Conservation (phyloP, 2,797 vertebrate genomes). For the Zenarchopterus dispar region DNA sequence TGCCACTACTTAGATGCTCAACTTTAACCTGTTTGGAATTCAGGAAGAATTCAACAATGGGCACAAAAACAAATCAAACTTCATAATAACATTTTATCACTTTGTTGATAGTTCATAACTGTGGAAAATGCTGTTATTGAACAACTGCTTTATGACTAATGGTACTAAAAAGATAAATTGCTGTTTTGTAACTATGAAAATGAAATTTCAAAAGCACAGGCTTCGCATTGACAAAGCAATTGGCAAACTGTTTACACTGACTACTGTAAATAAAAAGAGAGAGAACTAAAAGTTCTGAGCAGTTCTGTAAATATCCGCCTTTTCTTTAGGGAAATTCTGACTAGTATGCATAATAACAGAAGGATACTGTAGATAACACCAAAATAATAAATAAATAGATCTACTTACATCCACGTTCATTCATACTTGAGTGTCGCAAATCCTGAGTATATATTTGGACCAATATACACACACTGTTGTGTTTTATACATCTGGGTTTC, state of each 20-base stretch:
- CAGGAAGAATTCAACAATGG: slow-evolving; percentile 35
- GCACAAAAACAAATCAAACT: slow-evolving; percentile 35
- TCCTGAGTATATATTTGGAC: slow-evolving; percentile 28
- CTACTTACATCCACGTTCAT: slow-evolving; percentile 44
- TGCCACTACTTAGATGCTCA: slow-evolving; percentile 33
- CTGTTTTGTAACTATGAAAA: slow-evolving; percentile 22
- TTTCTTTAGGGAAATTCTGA: too few species aligned
- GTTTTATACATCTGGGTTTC: slow-evolving; percentile 10
- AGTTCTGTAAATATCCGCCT: too few species aligned
- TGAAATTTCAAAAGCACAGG: slow-evolving; percentile 7
- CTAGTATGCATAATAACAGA: too few species aligned
- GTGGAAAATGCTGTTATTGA: slow-evolving; percentile 22
- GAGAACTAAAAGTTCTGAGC: slow-evolving; percentile 3
- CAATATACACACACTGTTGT: slow-evolving; percentile 15
- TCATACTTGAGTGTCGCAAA: not conserved
- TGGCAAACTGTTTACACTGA: slow-evolving; percentile 38
- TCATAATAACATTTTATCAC: slow-evolving; percentile 64
- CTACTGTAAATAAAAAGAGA: slow-evolving; percentile 42
- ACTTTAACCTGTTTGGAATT: slow-evolving; percentile 47
- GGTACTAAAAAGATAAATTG: slow-evolving; percentile 10
- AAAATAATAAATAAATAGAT: slow-evolving; percentile 32
- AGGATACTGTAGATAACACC: slow-evolving; percentile 51
- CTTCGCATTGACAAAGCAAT: slow-evolving; percentile 16
- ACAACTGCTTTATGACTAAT: slow-evolving; percentile 26
- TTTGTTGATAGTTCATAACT: slow-evolving; percentile 37